Conservation (phyloP, 2,113 vertebrate species). For the Colossoma macropomum region DNA sequence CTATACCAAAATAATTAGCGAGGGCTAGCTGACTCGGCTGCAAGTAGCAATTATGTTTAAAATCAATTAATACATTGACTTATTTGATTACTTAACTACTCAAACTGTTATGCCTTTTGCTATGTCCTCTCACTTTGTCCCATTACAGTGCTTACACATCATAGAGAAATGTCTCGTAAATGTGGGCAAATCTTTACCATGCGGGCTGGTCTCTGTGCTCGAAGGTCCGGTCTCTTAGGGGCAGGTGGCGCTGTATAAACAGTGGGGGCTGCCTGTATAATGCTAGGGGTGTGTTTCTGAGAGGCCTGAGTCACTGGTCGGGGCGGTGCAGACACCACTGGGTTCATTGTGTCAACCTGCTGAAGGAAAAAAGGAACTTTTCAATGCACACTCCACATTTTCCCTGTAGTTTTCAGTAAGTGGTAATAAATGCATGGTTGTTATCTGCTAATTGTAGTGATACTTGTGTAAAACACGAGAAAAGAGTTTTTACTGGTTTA, state of each 20-base stretch:
- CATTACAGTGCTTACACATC: no score
- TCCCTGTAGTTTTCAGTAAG: background rate
- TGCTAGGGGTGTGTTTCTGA: conserved; percentile 74
- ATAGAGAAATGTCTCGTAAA: no score
- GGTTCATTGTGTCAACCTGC: conserved; percentile 73
- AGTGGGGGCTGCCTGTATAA: conserved; percentile 84
- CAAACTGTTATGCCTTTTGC: no score
- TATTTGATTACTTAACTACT: no score
- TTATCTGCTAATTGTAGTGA: background rate
- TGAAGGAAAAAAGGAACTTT: background rate
- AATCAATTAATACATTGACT: no score
- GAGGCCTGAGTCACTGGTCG: conserved; percentile 64
- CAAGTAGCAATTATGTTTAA: no score
- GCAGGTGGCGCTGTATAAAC: conserved; percentile 81
- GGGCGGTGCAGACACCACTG: conserved; percentile 63
- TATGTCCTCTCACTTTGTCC: no score
- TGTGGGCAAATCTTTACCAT: conserved; percentile 67
- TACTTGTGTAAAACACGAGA: no score
- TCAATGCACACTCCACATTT: background rate
- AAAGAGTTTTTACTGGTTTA: no score
- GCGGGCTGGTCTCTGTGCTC: conserved; percentile 75
- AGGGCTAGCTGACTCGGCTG: no score
- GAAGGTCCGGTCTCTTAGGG: conserved; percentile 70
- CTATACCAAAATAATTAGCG: no score
- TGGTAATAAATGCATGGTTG: background rate